Evolutionary conservation across 2,888 invertebrate genomes (phyloP), one percentile per base, ranked within the genome.

Genomic region (Pachydiplax longipennis): DNA sequence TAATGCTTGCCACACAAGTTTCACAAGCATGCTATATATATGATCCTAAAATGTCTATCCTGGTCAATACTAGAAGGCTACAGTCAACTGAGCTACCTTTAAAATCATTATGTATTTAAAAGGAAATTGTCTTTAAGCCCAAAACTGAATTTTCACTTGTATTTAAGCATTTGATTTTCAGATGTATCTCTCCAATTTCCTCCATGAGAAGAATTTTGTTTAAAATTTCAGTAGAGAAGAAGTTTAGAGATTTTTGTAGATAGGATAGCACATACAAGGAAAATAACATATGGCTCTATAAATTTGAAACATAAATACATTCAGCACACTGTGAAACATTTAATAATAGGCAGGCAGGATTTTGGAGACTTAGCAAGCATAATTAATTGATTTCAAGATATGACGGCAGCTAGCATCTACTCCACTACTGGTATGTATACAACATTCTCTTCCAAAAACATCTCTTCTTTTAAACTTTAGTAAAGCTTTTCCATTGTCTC

Each of bases 361-460:
- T 87, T 87, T 31, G 25, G 37, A 31, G 61, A 87, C 58, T 35
- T 87, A 37, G 61, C 87, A 87, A 37, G 87, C 87, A 87, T 61
- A 25, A n/a, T 35, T 37, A n/a, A 87, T 61, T 37, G 40, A 35
- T 61, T 65, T 87, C 22, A 87, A 87, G 65, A 61, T 31, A 61
- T 58, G 37, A 87, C 40, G 87, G 37, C 87, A 61, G n/a, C 87
- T 87, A 61, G 87, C 87, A 87, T 61, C 87, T 87, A 87, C 37
- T 87, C n/a, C 65, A 87, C 87, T 87, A 87, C 87, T 61, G 37
- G 58, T 61, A 37, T 87, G 35, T 87, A 87, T 61, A 37, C 37
- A 61, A 58, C 58, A 61, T 35, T 61, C 58, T 65, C 22, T 61
- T 61, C 58, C 58, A 58, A 35, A 58, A 37, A 87, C 65, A 61